Conservation (phyloP, 2,113 vertebrate species). For the Paratilapia polleni region DNA sequence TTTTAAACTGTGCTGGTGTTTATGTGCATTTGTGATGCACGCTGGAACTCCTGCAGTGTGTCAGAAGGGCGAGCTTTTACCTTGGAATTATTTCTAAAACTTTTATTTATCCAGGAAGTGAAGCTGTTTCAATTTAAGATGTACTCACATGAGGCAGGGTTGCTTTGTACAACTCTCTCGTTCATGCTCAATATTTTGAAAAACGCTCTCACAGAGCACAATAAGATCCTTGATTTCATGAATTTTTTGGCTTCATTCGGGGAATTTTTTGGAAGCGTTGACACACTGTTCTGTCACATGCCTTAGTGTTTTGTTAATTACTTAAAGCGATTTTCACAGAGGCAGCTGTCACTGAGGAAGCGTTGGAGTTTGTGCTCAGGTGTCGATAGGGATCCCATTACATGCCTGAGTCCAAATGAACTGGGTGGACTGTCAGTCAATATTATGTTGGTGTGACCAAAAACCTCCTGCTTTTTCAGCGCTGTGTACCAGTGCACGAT, state of each 20-base stretch:
- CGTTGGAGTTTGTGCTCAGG: background rate
- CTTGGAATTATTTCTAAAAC: background rate
- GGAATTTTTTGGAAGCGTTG: background rate
- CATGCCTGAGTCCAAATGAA: too few species aligned
- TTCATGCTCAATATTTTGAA: too few species aligned
- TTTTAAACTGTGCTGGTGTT: background rate
- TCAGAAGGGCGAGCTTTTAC: background rate
- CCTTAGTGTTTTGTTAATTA: background rate
- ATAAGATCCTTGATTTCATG: too few species aligned
- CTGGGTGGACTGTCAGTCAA: too few species aligned
- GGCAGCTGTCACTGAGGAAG: background rate
- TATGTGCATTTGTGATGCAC: background rate
- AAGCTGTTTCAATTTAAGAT: too few species aligned
- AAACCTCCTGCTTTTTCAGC: too few species aligned
- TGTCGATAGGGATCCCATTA: background rate
- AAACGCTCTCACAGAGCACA: too few species aligned
- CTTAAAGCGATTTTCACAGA: background rate
- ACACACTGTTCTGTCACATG: background rate
- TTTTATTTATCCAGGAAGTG: background rate
- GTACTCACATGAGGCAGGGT: too few species aligned
- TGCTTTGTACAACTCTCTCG: too few species aligned
- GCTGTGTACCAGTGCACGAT: too few species aligned
- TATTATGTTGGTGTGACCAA: too few species aligned
- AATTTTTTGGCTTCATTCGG: rapidly evolving
- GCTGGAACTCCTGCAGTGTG: background rate